These are phyloP conservation scores for Conger conger DNA, from an alignment of 2,113 vertebrate species.

Conservation along the genomic window DNA sequence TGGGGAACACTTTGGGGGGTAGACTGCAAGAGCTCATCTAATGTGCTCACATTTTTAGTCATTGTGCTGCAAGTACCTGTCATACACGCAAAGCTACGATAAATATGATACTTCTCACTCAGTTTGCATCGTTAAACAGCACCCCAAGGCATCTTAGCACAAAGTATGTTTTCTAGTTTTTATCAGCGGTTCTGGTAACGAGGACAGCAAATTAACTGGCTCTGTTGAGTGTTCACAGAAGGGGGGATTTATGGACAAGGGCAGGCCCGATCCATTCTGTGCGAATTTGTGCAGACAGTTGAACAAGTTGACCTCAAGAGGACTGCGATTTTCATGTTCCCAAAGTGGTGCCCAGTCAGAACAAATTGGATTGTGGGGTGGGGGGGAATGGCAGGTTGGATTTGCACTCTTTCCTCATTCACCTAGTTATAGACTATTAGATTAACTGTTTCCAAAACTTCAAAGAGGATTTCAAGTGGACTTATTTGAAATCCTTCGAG, in stretches of 20 bases:
- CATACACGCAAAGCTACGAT: too few relatives aligned
- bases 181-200: background rate
- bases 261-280: constrained; percentile 39
- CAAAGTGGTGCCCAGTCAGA: background rate
- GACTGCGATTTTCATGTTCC: constrained; percentile 31
- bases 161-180: background rate
- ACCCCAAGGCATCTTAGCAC: too few relatives aligned
- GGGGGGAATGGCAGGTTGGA: constrained; percentile 38
- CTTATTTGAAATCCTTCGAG: background rate
- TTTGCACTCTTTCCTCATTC: constrained; percentile 42
- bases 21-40: background rate
- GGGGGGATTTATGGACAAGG: constrained; percentile 3
- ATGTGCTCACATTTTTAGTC: too few relatives aligned
- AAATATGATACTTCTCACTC: background rate
- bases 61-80: too few relatives aligned
- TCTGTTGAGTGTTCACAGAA: background rate
- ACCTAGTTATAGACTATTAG: constrained; percentile 45
- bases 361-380: constrained; percentile 48
- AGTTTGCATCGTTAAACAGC: background rate
- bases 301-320: constrained; percentile 31
- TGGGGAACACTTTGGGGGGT: background rate
- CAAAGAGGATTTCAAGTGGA: background rate
- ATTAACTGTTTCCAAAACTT: constrained; percentile 35
- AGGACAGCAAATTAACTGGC: background rate
- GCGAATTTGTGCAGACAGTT: constrained; percentile 23